phyloP scores from a whole-genome alignment of 2,113 vertebrate genomes.

The Lutjanus erythropterus region DNA sequence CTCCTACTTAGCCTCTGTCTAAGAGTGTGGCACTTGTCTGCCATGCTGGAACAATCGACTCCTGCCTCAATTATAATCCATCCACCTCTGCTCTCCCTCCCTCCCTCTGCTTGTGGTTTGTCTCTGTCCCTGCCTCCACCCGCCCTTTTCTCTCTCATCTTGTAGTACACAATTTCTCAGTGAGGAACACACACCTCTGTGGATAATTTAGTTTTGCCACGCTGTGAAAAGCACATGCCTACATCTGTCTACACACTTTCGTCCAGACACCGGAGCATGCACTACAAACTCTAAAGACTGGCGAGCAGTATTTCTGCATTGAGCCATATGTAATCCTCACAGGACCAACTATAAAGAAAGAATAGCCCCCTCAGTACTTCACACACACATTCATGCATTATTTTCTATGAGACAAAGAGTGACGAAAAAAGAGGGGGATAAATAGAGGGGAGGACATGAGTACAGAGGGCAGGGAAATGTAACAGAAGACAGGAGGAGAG shows the following conservation, averaged over 20 bases:
- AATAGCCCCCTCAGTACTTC: background rate
- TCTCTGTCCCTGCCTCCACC: conserved; percentile 29
- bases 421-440: too few species aligned
- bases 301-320: background rate
- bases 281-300: background rate
- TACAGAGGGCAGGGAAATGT: too few species aligned
- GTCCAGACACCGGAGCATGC: background rate
- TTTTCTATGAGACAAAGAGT: too few species aligned
- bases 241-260: background rate
- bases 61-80: conserved; percentile 57
- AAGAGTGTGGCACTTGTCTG: conserved; percentile 56
- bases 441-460: too few species aligned
- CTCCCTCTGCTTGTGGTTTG: background rate
- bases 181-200: conserved; percentile 31
- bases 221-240: conserved; percentile 27
- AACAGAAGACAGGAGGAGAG: too few species aligned
- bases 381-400: background rate
- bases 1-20: conserved; percentile 77
- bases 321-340: background rate
- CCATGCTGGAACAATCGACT: conserved; percentile 57
- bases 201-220: conserved; percentile 27
- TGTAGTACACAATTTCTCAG: conserved; percentile 43
- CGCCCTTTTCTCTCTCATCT: conserved; percentile 27
- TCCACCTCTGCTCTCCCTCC: conserved; percentile 14
- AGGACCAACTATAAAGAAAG: background rate